These are phyloP conservation scores for Zenarchopterus dispar DNA, from an alignment of 2,797 vertebrate genomes.

Conservation along the genomic window DNA sequence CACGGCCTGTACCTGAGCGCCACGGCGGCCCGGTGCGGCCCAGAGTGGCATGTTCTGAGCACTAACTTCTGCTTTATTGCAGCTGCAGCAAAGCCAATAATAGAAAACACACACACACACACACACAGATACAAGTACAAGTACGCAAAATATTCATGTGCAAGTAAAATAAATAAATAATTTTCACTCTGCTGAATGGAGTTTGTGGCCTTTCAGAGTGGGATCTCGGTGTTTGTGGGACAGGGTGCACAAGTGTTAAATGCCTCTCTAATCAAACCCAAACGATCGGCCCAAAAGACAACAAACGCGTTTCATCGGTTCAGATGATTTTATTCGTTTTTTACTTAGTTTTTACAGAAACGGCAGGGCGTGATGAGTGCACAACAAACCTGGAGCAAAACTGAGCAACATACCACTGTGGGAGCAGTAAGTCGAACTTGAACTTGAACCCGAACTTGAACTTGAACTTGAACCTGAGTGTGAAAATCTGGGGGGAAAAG, in stretches of 20 bases:
- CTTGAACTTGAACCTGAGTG: not conserved
- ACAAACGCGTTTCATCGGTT: not conserved
- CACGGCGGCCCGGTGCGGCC: conserved; percentile 24
- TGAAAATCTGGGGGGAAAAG: no score
- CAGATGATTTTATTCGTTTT: not conserved
- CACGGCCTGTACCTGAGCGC: conserved; percentile 53
- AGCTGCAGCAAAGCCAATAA: conserved; percentile 28
- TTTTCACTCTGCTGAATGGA: not conserved
- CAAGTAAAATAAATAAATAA: no score
- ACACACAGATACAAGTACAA: not conserved
- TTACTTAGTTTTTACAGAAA: not conserved
- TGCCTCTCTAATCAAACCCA: conserved; percentile 1
- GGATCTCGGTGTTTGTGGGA: conserved; percentile 4
- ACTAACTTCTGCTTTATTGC: conserved; percentile 37
- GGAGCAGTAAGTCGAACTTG: conserved; percentile 38
- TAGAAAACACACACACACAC: conserved; percentile 22
- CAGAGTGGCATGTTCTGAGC: conserved; percentile 29
- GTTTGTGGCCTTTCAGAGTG: conserved; percentile 4
- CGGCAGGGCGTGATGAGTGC: not conserved
- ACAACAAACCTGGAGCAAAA: conserved; percentile 1
- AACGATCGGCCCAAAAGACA: not conserved
- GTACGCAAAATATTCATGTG: not conserved
- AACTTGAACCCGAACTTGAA: conserved; percentile 45
- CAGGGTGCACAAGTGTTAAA: not conserved
- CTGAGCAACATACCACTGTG: conserved; percentile 4